Conservation (phyloP, 2,888 invertebrate genomes). For the Spilarctia lutea region DNA sequence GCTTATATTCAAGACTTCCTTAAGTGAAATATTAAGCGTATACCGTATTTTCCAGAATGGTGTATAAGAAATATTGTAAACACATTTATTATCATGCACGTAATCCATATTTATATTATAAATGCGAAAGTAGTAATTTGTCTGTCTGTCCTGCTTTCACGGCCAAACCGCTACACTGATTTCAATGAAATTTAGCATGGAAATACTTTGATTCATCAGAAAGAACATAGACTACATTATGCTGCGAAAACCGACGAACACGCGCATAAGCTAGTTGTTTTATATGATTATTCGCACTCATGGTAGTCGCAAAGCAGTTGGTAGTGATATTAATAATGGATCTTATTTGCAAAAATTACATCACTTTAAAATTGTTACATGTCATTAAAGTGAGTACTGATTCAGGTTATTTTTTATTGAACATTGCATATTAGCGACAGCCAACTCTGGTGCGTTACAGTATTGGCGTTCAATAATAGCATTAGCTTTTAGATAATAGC, state of each 20-base stretch:
- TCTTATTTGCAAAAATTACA: not conserved
- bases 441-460: not conserved
- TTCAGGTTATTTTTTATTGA: not conserved
- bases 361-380: not conserved
- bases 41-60: conserved; percentile 39
- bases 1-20: conserved; percentile 70
- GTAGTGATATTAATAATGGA: not conserved
- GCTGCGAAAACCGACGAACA: too few species aligned
- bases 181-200: too few species aligned
- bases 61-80: conserved; percentile 16
- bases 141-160: too few species aligned
- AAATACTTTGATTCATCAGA: too few species aligned
- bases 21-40: conserved; percentile 57
- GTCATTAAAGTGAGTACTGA: not conserved
- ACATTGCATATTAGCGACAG: not conserved
- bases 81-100: conserved; percentile 6
- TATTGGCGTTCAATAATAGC: conserved; percentile 10
- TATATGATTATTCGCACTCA: not conserved
- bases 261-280: too few species aligned
- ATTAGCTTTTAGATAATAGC: not conserved
- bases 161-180: too few species aligned
- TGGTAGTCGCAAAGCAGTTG: not conserved
- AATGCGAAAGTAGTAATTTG: too few species aligned
- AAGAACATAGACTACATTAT: too few species aligned
- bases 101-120: too few species aligned